These are phyloP conservation scores for Hypercompe scribonia DNA, from an alignment of 2,888 invertebrate species.

Conservation along the genomic window DNA sequence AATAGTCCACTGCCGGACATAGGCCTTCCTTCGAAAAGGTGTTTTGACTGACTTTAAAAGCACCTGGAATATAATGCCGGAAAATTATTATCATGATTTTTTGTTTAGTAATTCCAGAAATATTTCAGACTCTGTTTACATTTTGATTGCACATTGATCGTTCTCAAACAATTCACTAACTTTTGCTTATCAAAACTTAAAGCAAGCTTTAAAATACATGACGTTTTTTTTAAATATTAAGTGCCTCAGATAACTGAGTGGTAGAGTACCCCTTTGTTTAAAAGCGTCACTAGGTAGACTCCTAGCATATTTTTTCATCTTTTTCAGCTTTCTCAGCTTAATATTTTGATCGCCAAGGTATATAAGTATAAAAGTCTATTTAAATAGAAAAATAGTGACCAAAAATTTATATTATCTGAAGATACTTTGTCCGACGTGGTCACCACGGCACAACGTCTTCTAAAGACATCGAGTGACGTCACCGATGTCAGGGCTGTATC, in stretches of 20 bases:
- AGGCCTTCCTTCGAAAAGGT: no score
- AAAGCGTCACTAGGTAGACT: not conserved
- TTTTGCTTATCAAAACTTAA: not conserved
- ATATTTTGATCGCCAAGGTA: not conserved
- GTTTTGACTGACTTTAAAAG: no score
- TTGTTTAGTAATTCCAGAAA: no score
- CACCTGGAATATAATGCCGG: no score
- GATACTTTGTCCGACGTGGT: no score
- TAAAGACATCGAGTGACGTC: not conserved
- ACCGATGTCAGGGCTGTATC: not conserved
- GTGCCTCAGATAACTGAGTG: not conserved
- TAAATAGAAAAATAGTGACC: not conserved
- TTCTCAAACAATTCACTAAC: not conserved
- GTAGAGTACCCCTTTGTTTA: not conserved
- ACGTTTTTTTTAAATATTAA: not conserved
- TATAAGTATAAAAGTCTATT: not conserved
- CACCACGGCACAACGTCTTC: not conserved
- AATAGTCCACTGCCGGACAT: no score
- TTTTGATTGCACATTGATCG: not conserved
- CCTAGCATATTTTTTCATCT: not conserved
- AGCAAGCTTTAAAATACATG: not conserved
- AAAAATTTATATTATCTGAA: no score
- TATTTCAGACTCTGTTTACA: no score
- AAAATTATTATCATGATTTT: no score
- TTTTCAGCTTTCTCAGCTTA: not conserved